Conservation (phyloP, 2,113 vertebrate genomes). For the Myrmecophaga tridactyla region DNA sequence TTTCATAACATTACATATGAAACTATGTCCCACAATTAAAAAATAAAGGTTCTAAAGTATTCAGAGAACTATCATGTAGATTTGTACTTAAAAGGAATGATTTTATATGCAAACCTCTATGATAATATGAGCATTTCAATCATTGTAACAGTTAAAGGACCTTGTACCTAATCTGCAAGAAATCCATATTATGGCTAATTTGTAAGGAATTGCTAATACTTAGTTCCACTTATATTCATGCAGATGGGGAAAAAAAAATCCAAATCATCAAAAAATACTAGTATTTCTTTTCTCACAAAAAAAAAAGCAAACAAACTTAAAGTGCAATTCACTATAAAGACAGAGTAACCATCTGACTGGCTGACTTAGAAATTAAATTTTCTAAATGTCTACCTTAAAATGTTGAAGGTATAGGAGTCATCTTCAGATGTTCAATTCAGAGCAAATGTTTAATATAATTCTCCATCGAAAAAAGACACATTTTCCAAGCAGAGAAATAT, state of each 20-base stretch:
- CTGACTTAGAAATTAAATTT: conserved; percentile 35
- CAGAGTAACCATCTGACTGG: neutral
- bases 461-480: conserved; percentile 23
- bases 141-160: conserved; percentile 12
- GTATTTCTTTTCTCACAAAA: neutral
- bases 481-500: conserved; percentile 34
- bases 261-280: neutral
- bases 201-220: neutral
- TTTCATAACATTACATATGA: conserved; percentile 18
- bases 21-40: neutral
- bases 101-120: neutral
- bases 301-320: neutral
- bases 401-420: conserved; percentile 15
- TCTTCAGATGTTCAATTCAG: conserved; percentile 3
- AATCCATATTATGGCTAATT: neutral
- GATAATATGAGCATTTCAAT: conserved; percentile 10
- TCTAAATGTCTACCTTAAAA: conserved; percentile 6
- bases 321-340: conserved; percentile 35
- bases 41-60: conserved; percentile 1
- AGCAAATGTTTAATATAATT: conserved; percentile 51
- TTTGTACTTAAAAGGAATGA: neutral
- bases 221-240: conserved; percentile 10
- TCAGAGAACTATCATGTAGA: neutral
- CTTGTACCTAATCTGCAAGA: neutral
- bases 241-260: neutral